Conservation (phyloP, 1,140 invertebrate genomes). For the Proctacanthus coquilletti region DNA sequence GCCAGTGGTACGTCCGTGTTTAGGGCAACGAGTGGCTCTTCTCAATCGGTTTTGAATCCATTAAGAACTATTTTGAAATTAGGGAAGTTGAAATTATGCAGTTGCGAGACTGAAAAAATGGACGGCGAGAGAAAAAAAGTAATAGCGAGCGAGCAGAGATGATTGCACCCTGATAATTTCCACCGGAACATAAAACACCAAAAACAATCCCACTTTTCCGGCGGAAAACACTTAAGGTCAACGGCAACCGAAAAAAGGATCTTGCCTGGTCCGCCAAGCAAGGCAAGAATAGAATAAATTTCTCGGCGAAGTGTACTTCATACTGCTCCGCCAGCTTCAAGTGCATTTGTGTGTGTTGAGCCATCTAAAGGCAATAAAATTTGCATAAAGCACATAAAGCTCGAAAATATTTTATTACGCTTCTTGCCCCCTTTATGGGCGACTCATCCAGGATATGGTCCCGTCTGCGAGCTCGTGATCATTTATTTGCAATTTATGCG, state of each 20-base stretch:
- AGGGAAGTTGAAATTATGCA: too few relatives aligned
- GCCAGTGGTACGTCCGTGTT: too few relatives aligned
- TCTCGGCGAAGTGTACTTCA: not conserved
- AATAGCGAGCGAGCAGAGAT: too few relatives aligned
- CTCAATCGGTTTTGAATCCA: too few relatives aligned
- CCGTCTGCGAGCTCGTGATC: too few relatives aligned
- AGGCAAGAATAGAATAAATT: not conserved
- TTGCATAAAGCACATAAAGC: slow-evolving; percentile 1
- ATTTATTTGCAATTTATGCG: not conserved
- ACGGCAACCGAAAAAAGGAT: not conserved
- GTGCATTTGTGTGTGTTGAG: not conserved
- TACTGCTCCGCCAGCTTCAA: not conserved
- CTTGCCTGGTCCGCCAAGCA: not conserved
- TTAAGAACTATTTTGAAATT: too few relatives aligned
- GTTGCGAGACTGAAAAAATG: too few relatives aligned
- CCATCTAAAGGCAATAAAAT: slow-evolving; percentile 1
- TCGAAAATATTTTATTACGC: not conserved
- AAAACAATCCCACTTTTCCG: not conserved
- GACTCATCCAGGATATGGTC: too few relatives aligned
- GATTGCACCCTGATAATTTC: not conserved
- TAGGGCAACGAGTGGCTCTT: too few relatives aligned
- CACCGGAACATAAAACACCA: not conserved
- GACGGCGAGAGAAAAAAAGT: too few relatives aligned
- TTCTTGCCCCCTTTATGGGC: too few relatives aligned
- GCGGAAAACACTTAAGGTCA: slow-evolving; percentile 1